Percentiles rank a stretch among this genome's conserved stretches.
phyloP scores from a whole-genome alignment of 2,113 vertebrate genomes.

The Aepyceros melampus region DNA sequence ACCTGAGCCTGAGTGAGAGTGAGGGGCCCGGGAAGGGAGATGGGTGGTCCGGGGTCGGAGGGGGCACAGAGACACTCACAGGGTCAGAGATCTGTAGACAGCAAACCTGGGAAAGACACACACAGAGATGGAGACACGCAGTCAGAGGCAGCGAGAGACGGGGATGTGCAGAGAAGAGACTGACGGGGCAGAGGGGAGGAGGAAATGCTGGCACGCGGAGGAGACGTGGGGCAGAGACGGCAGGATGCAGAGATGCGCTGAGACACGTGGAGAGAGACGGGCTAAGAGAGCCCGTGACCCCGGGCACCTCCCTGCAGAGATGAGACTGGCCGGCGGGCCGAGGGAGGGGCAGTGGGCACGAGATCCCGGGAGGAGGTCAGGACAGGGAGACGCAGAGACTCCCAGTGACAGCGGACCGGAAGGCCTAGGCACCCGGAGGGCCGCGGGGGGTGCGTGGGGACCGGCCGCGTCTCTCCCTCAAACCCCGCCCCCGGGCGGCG shows the following conservation, averaged over 20 bases:
- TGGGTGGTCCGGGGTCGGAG: background rate
- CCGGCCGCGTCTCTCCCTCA: background rate
- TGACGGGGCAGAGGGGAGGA: background rate
- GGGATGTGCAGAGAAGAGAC: background rate
- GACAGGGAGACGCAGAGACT: background rate
- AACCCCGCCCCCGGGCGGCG: background rate
- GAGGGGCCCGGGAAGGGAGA: background rate
- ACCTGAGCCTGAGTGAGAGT: background rate
- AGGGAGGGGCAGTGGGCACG: background rate
- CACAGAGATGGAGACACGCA: background rate
- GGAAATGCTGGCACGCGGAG: background rate
- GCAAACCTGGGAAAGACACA: background rate
- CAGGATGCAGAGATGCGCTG: background rate
- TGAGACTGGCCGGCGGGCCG: too few relatives aligned
- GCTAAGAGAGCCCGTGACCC: background rate
- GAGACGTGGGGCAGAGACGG: background rate
- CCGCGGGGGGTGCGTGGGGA: background rate
- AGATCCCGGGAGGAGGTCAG: background rate
- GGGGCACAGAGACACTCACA: background rate
- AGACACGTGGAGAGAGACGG: background rate
- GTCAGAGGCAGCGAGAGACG: background rate
- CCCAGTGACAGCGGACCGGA: background rate
- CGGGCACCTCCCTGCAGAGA: background rate
- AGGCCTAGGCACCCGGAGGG: background rate
- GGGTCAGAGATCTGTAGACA: background rate